Evolutionary conservation across 2,888 invertebrate species (phyloP).

Genomic region (Chymomyza fuscimana): DNA sequence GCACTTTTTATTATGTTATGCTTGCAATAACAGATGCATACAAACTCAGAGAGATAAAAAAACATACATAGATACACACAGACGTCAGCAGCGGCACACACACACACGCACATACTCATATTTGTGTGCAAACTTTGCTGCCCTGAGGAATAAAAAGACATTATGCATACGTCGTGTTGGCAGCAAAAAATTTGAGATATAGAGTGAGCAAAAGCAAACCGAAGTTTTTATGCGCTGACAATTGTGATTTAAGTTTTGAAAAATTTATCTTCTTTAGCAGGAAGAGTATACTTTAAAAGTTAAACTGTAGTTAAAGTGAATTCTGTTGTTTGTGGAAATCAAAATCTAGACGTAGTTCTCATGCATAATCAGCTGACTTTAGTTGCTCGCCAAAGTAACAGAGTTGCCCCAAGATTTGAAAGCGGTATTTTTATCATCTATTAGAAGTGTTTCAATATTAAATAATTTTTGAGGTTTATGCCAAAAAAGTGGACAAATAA

Average conservation of each 20-base stretch:
- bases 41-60: neutral
- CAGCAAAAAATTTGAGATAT: slow-evolving; percentile 9
- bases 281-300: neutral
- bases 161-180: slow-evolving; percentile 53
- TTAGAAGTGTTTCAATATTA: no score
- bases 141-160: slow-evolving; percentile 18
- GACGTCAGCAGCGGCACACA: neutral
- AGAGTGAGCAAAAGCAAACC: neutral
- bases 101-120: neutral
- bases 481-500: no score
- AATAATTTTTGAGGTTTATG: no score
- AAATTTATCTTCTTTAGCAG: neutral
- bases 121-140: neutral
- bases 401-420: no score
- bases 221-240: neutral
- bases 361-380: no score
- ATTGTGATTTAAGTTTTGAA: neutral
- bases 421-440: no score
- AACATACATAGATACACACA: slow-evolving; percentile 1
- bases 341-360: no score
- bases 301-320: no score
- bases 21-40: neutral
- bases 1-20: slow-evolving; percentile 1
- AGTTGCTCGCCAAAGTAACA: no score
- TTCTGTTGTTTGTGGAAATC: no score